Conservation (phyloP, 2,113 vertebrate species). For the Dicentrarchus labrax region DNA sequence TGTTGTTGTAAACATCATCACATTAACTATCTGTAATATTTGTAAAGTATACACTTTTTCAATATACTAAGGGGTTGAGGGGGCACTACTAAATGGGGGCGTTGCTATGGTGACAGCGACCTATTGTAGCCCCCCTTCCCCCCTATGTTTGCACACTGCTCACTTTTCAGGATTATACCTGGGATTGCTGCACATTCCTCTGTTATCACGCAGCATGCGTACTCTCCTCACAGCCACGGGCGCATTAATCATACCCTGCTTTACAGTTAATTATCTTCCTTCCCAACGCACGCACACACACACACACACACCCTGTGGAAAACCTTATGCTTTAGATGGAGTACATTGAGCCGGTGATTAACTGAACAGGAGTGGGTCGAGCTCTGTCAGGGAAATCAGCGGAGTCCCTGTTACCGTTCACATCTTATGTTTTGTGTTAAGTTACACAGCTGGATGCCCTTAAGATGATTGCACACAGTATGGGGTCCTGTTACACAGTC, state of each 20-base stretch:
- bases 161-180: constrained; percentile 67
- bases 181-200: constrained; percentile 44
- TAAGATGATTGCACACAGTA: neutral
- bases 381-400: constrained; percentile 1
- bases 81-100: constrained; percentile 45
- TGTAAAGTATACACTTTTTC: neutral
- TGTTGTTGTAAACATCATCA: neutral
- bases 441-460: constrained; percentile 18
- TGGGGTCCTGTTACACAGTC: neutral
- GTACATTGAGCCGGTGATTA: constrained; percentile 20
- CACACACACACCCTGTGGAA: constrained; percentile 15
- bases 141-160: constrained; percentile 30
- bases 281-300: neutral
- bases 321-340: constrained; percentile 5
- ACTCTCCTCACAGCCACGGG: constrained; percentile 30
- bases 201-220: constrained; percentile 13
- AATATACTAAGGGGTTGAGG: neutral
- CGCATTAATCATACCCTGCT: constrained; percentile 64
- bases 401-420: constrained; percentile 30
- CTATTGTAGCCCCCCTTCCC: constrained; percentile 22
- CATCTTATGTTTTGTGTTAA: constrained; percentile 12
- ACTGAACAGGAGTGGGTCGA: constrained; percentile 10
- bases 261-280: constrained; percentile 58
- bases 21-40: neutral
- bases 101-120: constrained; percentile 66